phyloP scores from a whole-genome alignment of 1,140 invertebrate species.

The Propsilocerus akamusi region DNA sequence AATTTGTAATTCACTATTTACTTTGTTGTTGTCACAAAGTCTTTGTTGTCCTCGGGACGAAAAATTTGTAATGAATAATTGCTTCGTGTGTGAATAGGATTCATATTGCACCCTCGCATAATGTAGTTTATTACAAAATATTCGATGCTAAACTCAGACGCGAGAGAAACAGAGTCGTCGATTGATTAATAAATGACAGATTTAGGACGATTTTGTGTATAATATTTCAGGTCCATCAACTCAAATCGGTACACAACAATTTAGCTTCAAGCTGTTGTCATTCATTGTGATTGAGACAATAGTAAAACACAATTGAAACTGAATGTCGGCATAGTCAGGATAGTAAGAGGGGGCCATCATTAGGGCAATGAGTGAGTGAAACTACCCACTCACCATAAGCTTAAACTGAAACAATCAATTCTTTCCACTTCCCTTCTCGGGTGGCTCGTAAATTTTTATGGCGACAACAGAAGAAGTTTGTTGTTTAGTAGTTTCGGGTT shows the following conservation, averaged over 20 bases:
- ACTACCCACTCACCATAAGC: background rate
- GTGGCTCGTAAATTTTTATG: background rate
- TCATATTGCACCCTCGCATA: constrained; percentile 2
- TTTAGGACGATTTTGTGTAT: background rate
- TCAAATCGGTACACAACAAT: no score
- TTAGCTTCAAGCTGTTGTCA: background rate
- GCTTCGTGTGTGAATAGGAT: background rate
- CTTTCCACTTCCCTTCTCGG: background rate
- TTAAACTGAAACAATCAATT: background rate
- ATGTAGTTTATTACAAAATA: background rate
- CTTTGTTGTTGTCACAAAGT: background rate
- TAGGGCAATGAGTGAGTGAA: background rate
- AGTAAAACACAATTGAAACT: no score
- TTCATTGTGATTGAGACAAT: background rate
- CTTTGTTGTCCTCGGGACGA: no score
- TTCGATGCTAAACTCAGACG: background rate
- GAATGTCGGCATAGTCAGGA: no score
- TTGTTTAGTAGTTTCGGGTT: no score
- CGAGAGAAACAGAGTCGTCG: no score
- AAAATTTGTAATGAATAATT: constrained; percentile 3
- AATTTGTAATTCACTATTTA: background rate
- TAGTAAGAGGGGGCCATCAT: no score
- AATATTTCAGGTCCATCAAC: no score
- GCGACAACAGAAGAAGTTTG: no score
- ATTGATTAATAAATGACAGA: background rate